phyloP scores from a whole-genome alignment of 2,113 vertebrate species.

The Leucosticte australis region DNA sequence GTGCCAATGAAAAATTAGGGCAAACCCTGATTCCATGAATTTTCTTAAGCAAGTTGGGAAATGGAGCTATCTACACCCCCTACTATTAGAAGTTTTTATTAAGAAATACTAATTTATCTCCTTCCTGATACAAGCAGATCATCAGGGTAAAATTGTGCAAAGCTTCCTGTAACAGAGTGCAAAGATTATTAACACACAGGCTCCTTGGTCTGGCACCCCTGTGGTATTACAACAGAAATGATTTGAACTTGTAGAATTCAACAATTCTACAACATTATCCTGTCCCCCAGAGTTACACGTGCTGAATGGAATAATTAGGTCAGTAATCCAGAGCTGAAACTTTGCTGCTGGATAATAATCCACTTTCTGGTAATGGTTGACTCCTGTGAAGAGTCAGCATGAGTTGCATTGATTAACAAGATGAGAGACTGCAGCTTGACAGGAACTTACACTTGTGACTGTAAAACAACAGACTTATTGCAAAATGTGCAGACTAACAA shows the following conservation, averaged over 20 bases:
- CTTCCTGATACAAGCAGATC: neutral
- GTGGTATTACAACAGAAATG: neutral
- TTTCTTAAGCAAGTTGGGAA: neutral
- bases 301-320: neutral
- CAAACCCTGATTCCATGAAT: neutral
- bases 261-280: neutral
- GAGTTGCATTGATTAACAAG: neutral
- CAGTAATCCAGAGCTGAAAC: constrained; percentile 1
- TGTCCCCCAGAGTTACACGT: neutral
- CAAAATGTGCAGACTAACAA: neutral
- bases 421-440: neutral
- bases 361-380: neutral
- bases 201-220: neutral
- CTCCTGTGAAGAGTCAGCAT: neutral
- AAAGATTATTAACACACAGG: neutral
- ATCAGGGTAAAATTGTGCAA: neutral
- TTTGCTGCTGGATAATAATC: neutral
- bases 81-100: neutral
- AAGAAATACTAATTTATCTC: neutral
- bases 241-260: neutral
- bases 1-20: neutral
- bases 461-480: neutral
- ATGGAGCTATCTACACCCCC: neutral
- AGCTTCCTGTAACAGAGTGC: neutral
- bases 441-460: neutral